Percentiles rank a stretch among this genome's conserved stretches.
Conservation (phyloP, 2,113 vertebrate species). For the Delphinus delphis region DNA sequence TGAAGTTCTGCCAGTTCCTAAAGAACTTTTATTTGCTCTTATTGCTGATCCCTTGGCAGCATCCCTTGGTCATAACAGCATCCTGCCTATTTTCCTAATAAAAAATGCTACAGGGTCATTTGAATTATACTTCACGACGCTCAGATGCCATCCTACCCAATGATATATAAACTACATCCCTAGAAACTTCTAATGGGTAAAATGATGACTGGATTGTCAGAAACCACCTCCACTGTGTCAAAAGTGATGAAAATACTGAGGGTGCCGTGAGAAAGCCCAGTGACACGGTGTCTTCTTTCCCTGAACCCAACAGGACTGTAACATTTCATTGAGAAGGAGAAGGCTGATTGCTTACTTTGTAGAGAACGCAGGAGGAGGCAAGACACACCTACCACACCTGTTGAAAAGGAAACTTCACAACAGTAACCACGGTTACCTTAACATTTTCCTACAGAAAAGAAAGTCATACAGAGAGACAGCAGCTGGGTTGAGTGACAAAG, state of each 20-base stretch:
- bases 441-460: neutral
- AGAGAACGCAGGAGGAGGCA: neutral
- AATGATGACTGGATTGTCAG: neutral
- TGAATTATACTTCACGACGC: neutral
- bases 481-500: neutral
- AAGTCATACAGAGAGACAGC: neutral
- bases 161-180: neutral
- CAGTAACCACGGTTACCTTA: neutral
- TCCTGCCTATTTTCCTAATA: neutral
- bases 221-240: neutral
- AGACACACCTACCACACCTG: neutral
- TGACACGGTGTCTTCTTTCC: fast-evolving
- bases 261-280: neutral
- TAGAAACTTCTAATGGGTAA: neutral
- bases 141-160: neutral
- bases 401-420: neutral
- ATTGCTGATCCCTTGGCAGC: neutral
- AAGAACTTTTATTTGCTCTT: neutral
- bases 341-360: neutral
- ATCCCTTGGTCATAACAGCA: neutral
- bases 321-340: neutral
- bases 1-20: neutral
- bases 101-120: neutral
- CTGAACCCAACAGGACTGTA: neutral
- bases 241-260: neutral